Evolutionary conservation across 2,888 invertebrate genomes (phyloP), one percentile per base, ranked within the genome.

Genomic region (Callosobruchus maculatus): DNA sequence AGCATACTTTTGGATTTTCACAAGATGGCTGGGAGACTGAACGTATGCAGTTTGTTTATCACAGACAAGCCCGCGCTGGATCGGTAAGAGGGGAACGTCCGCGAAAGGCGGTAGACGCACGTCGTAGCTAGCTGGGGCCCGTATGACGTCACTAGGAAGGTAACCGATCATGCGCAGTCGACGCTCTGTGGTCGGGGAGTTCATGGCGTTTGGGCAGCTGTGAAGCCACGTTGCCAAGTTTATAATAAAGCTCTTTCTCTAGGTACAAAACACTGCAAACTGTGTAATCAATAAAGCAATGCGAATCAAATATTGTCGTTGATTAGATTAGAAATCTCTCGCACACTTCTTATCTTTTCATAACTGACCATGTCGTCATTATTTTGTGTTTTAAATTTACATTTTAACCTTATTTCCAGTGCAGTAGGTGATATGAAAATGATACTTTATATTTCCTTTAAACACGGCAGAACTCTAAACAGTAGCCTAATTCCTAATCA

Each of bases 11-110:
- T 84, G 82, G 85, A 84, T 83, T 85, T 85, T 84, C 82, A 86
- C 87, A 87, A 87, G 85, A 87, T 87, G 87, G 87, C 87, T 85
- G 86, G 85, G 84, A 84, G 84, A 86, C 85, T 85, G 85, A 84
- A 86, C 85, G 83, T 84, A 84, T 82, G 82, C 84, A 82, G 80
- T 80, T 78, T 73, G 73, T 77, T 76, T 75, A 81, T 77, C 82
- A 80, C 78, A 74, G 85, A 85, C 85, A 74, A 80, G 81, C 85
- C 81, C 77, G 71, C 70, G 74, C 73, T 68, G 74, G 67, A 68
- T 77, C 78, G 74, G 77, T 73, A 76, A 70, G 73, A 74, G 70
- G n/a, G 70, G 73, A 78, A 68, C 74, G 70, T 72, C 75, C 76
- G 71, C 73, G 72, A 20, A 21, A 71, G 13, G 70, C 49, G 67